These are phyloP conservation scores for Drosophila anomalata DNA, from an alignment of 2,888 invertebrate genomes.

Conservation along the genomic window DNA sequence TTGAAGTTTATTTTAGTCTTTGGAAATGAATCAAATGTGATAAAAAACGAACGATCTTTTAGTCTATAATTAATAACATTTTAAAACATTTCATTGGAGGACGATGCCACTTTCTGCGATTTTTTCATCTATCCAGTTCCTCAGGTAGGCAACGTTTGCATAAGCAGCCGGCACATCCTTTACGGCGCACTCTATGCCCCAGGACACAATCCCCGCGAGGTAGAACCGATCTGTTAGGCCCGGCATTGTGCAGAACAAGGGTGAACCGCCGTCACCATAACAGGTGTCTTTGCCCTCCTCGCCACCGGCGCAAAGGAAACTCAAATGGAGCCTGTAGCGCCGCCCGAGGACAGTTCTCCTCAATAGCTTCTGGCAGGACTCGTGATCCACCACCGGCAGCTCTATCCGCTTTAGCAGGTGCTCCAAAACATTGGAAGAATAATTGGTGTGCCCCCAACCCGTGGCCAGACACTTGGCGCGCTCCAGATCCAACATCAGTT, in stretches of 20 bases:
- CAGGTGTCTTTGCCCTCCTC: conserved; percentile 85
- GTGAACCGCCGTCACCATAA: conserved; percentile 89
- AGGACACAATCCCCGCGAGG: conserved; percentile 84
- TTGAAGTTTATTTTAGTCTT: not conserved
- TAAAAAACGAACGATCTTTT: not conserved
- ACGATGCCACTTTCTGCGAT: conserved; percentile 38
- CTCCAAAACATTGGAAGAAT: conserved; percentile 80
- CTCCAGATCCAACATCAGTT: conserved; percentile 78
- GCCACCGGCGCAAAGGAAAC: conserved; percentile 92
- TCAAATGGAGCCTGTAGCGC: conserved; percentile 87
- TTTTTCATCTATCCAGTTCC: conserved; percentile 87
- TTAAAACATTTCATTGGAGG: not conserved
- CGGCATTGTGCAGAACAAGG: conserved; percentile 88
- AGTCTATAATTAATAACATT: not conserved
- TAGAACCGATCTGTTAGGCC: conserved; percentile 56
- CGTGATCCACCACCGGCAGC: conserved; percentile 87
- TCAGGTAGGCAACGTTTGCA: conserved; percentile 87
- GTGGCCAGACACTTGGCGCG: conserved; percentile 65
- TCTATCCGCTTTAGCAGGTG: conserved; percentile 88
- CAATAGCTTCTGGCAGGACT: conserved; percentile 84
- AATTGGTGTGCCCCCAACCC: conserved; percentile 72
- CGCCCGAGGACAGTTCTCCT: conserved; percentile 87
- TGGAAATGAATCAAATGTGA: not conserved
- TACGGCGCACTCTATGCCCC: conserved; percentile 91
- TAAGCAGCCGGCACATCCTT: conserved; percentile 89